Base-by-base conservation (phyloP, 2,113 vertebrate species). In the Spheniscus mendiculus region DNA sequence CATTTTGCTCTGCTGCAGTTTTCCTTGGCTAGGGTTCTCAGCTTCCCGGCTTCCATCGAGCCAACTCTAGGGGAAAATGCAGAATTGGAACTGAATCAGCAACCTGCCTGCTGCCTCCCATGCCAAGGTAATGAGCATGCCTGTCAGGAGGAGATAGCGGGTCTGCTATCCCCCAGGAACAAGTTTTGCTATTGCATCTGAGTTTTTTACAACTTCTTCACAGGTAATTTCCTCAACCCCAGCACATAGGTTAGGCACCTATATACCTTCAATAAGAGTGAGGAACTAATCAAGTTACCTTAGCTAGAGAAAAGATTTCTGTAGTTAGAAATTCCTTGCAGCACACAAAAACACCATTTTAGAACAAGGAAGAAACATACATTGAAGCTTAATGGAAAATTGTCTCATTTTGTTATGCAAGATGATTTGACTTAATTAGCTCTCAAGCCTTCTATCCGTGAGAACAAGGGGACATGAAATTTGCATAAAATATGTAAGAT, bases 381-480 rank as follows among this genome's bases (percentile, higher is more conserved):
- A 38, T 45, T 2, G 20, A 96, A 80, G 29, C 10, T 72, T 78
- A 87, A 91, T 90, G 44, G 85, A 83, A 94, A 95, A 78, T 91
- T 27, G 62, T 53, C 45, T 89, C 49, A 27, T 90, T 95, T 95
- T 90, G 45, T 81, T 91, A 53, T 49, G n/a, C 88, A 93, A 80
- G 50, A 59, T 52, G n/a, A 59, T 93, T 93, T 97, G 58, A 53
- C 36, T 95, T 97, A 94, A 95, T 96, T 95, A 96, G 44, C 83
- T 89, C 77, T 95, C 83, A 72, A 56, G 44, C 15, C 79, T 88
- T 89, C 47, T 95, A 11, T 91, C 80, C 7, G 1, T 90, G 62
- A 89, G 74, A 97, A 70, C 15, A 94, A 93, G 52, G 52, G 63
- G 25, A 50, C 58, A 82, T 94, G 59, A 77, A 5, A 96, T 87